A percentile compares a stretch with the other conserved stretches of the same genome.
These are phyloP conservation scores for Psephotus haematonotus DNA, from an alignment of 2,113 vertebrate genomes.

Conservation along the genomic window DNA sequence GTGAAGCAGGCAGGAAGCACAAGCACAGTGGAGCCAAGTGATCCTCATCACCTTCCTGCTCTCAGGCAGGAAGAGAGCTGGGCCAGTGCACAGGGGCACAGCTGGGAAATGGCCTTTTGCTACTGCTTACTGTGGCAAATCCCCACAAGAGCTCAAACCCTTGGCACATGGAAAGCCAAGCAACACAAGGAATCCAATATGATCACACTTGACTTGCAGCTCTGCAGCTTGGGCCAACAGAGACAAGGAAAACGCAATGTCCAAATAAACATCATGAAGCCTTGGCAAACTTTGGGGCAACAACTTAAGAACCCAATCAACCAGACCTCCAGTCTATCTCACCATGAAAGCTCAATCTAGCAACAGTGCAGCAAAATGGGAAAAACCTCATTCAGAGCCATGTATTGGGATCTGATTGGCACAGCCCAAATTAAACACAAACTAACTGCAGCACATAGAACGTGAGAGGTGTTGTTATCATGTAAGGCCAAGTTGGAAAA, in stretches of 20 bases:
- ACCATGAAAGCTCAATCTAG: neutral
- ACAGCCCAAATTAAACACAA: neutral
- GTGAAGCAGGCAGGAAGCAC: neutral
- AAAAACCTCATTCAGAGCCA: neutral
- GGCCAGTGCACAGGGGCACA: rapidly evolving
- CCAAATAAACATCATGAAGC: neutral
- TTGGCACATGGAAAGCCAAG: neutral
- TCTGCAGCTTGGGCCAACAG: neutral
- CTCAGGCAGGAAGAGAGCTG: neutral
- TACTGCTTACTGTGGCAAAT: neutral
- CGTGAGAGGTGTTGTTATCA: neutral
- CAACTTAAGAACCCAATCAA: neutral
- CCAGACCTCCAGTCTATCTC: neutral
- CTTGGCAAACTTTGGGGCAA: neutral
- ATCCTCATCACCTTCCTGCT: neutral
- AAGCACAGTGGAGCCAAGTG: rapidly evolving
- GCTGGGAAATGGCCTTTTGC: neutral
- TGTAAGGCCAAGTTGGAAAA: neutral
- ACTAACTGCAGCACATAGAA: neutral
- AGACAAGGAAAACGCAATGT: neutral
- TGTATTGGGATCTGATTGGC: neutral
- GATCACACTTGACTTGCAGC: neutral
- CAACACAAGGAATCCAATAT: rapidly evolving
- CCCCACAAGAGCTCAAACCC: neutral
- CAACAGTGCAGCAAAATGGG: neutral